These are phyloP conservation scores for Clostera curtula DNA, from an alignment of 2,888 invertebrate species.

Conservation along the genomic window DNA sequence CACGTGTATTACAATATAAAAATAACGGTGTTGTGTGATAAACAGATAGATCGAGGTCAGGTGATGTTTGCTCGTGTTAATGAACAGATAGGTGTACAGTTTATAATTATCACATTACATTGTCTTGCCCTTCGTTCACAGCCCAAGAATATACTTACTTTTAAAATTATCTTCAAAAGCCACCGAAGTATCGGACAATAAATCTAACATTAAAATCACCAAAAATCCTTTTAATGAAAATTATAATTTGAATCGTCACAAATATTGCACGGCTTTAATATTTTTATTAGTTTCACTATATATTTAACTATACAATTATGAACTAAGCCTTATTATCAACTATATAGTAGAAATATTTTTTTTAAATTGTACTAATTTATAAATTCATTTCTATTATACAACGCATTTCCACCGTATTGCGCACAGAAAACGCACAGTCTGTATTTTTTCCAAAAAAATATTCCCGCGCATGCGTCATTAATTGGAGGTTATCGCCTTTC, in stretches of 20 bases:
- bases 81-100: slow-evolving; percentile 10
- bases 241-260: too few species aligned
- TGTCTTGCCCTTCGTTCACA: neutral
- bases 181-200: too few species aligned
- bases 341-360: too few species aligned
- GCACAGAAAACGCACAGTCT: slow-evolving; percentile 23
- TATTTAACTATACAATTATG: too few species aligned
- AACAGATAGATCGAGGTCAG: slow-evolving; percentile 25
- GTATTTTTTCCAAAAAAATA: slow-evolving; percentile 20
- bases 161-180: too few species aligned
- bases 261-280: too few species aligned
- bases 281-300: too few species aligned
- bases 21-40: slow-evolving; percentile 21
- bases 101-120: slow-evolving; percentile 13
- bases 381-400: slow-evolving; percentile 25
- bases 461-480: slow-evolving; percentile 50
- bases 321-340: too few species aligned
- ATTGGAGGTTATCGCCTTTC: slow-evolving; percentile 49
- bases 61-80: slow-evolving; percentile 13
- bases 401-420: slow-evolving; percentile 28
- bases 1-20: slow-evolving; percentile 24
- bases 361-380: slow-evolving; percentile 18
- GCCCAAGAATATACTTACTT: too few species aligned
- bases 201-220: too few species aligned
- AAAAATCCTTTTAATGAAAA: too few species aligned